Evolutionary conservation across 2,113 vertebrate species (phyloP), one percentile per base, ranked within the genome.

Genomic region (Argyrosomus japonicus): DNA sequence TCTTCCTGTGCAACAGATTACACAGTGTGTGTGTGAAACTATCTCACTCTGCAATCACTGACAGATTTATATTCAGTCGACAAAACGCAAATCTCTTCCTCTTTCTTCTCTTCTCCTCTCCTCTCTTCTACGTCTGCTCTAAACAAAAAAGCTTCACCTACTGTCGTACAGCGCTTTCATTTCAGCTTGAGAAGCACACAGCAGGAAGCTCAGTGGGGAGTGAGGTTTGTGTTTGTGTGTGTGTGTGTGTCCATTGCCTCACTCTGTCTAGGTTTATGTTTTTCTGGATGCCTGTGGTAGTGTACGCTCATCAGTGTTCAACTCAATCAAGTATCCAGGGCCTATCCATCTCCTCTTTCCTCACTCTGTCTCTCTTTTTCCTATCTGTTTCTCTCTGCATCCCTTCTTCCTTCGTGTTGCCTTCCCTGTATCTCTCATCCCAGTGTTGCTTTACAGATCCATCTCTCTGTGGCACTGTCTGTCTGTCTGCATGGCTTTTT

Each of bases 391-490:
- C 68, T 70, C 70, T 56, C 67, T 45, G 62, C 75, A 79, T 53
- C 72, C 10, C 12, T 67, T 70, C 56, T 68, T 85, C 81, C 61
- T 83, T 81, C 61, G 79, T 77, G 73, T 81, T 85, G 29, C 71
- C 65, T 27, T 43, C 21, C 56, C 78, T 73, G 27, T 81, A 83
- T 88, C 77, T 85, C 65, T 70, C 21, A 1, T 56, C 79, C 63
- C 51, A 68, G 54, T 36, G 57, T 81, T 83, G 68, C 81, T 86
- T 81, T 75, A 85, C 74, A 81, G 81, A 87, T 77, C 48, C 74
- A 74, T 87, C 84, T 76, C 57, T 81, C 75, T 77, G 64, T 68
- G 60, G 53, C 75, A 61, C 57, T 54, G 53, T 54, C 57, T 68
- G 57, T 69, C 71, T 69, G 56, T 77, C 62, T 77, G 53, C 60